Conservation (phyloP, 2,797 vertebrate species). For the Eutrigla gurnardus region DNA sequence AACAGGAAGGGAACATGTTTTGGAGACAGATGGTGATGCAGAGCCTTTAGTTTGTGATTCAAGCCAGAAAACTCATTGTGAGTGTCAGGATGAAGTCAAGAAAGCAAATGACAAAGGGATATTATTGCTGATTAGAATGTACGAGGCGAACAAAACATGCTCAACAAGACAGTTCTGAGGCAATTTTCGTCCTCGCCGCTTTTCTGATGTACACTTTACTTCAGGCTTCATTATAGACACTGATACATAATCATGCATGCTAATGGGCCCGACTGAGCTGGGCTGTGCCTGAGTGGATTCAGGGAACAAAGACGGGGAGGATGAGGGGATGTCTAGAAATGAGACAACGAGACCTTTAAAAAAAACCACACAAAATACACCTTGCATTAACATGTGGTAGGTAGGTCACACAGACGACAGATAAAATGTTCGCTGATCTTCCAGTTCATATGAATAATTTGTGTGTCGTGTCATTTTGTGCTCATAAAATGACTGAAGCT, state of each 20-base stretch:
- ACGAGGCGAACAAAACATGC: constrained; percentile 71
- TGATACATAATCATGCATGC: constrained; percentile 84
- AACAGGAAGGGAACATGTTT: constrained; percentile 59
- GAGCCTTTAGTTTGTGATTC: constrained; percentile 66
- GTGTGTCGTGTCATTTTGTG: constrained; percentile 7
- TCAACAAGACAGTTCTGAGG: constrained; percentile 77
- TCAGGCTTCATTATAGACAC: constrained; percentile 82
- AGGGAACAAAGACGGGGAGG: constrained; percentile 51
- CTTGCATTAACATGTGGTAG: constrained; percentile 13
- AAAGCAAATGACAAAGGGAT: constrained; percentile 77
- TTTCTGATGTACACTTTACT: constrained; percentile 82
- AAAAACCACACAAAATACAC: constrained; percentile 20
- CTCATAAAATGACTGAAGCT: constrained; percentile 27
- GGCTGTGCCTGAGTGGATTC: constrained; percentile 64
- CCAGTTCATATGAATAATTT: background rate
- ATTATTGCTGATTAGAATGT: constrained; percentile 79
- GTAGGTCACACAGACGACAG: constrained; percentile 4
- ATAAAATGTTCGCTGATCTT: background rate
- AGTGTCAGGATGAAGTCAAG: constrained; percentile 67
- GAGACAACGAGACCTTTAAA: constrained; percentile 30
- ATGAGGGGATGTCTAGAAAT: constrained; percentile 22
- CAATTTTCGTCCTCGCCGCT: constrained; percentile 73
- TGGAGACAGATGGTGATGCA: constrained; percentile 76
- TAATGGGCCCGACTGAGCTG: constrained; percentile 75
- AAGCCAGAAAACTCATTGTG: constrained; percentile 68